Evolutionary conservation across 1,140 invertebrate species (phyloP), one percentile per base, ranked within the genome.

Genomic region (Drosophila pandora): DNA sequence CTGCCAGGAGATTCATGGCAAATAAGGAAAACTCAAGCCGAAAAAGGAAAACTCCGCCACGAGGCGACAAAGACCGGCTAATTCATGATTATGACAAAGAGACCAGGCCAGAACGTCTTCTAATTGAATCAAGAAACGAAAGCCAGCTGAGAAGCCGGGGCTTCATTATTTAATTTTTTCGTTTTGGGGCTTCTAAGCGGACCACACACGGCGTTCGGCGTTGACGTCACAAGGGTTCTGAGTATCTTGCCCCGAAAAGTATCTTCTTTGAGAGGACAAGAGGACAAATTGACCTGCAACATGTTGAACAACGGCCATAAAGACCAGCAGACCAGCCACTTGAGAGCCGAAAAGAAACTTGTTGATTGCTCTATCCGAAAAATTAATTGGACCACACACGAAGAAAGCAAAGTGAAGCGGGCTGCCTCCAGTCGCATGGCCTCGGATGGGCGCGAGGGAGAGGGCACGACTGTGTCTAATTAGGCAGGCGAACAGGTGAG

Each of bases 341-440:
- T 41, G 22, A 60, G 30, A 54, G 23, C 25, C 59, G 23, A 69
- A 61, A 63, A 63, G 57, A 62, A 87, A 83, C 83, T 88, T 82
- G 82, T 87, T 87, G 82, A 87, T 87, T 88, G 83, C 82, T 87
- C 82, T 87, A 87, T 87, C 79, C 70, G 48, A 79, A 82, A 87
- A 87, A 87, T 87, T 87, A 87, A 87, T 87, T 87, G 82, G 82
- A 87, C 82, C 82, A 76, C 82, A 87, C 82, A 87, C 78, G 75
- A 87, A 65, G 72, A 53, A 59, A 60, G 57, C 65, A 59, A 54
- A 62, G 58, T 57, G 25, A 28, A 28, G 25, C 25, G 25, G 25
- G 25, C 25, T 28, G 25, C 25, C 25, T 2, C 5, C 5, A 28
- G 25, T 28, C 25, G 25, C 25, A 28, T 28, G 25, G 25, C 25